These are phyloP conservation scores for Rafetus swinhoei DNA, from an alignment of 2,113 vertebrate genomes.

Conservation along the genomic window DNA sequence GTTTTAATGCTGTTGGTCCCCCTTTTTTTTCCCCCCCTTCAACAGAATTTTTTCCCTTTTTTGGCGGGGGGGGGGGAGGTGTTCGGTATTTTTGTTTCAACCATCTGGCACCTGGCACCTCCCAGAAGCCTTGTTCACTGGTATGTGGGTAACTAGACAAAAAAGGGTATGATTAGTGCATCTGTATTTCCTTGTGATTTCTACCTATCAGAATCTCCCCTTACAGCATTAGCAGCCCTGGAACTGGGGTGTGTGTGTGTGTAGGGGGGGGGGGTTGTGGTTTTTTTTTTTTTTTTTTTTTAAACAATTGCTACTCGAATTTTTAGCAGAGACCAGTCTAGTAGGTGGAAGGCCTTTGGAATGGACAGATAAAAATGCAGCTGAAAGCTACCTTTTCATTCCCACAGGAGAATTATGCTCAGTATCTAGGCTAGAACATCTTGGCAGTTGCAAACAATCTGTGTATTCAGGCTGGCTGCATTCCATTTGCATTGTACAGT, in stretches of 20 bases:
- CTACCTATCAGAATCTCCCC: accelerated
- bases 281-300: too few relatives aligned
- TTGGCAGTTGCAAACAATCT: background rate
- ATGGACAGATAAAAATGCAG: background rate
- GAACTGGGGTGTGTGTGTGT: too few relatives aligned
- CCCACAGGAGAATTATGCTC: background rate
- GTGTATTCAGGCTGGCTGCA: background rate
- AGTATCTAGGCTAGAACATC: accelerated
- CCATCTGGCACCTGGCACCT: too few relatives aligned
- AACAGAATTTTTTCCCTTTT: too few relatives aligned
- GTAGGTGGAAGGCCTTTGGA: background rate
- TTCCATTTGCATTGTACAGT: accelerated
- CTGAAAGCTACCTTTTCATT: background rate
- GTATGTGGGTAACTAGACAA: background rate
- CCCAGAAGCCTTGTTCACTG: too few relatives aligned
- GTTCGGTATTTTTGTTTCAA: too few relatives aligned
- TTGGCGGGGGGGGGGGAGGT: too few relatives aligned
- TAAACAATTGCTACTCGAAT: background rate
- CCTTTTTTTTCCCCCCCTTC: too few relatives aligned
- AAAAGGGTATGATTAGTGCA: background rate
- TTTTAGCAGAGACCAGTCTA: background rate
- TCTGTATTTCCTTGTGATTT: accelerated
- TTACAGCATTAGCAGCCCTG: background rate
- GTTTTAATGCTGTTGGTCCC: too few relatives aligned
- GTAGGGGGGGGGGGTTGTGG: too few relatives aligned